Evolutionary conservation across 92 coral and sea anemone species (phyloP).

Genomic region (Nematostella vectensis): DNA sequence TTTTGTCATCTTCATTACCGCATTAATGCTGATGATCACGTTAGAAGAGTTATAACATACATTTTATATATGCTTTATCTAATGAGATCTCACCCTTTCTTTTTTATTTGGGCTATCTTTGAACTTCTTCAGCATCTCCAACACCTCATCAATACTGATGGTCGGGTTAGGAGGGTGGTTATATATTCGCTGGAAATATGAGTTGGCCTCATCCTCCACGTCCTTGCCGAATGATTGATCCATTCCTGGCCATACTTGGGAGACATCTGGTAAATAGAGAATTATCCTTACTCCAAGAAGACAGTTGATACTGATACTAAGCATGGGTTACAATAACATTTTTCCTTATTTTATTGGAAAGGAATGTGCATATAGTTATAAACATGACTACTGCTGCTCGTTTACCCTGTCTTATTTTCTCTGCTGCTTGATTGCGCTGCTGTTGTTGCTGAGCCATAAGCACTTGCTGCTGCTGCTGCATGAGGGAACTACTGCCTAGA

Average conservation of each 20-base stretch:
- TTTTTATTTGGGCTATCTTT: conserved; percentile 85
- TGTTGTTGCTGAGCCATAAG: conserved; percentile 44
- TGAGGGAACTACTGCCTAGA: conserved; percentile 46
- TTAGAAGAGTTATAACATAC: too few species aligned
- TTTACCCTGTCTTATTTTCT: conserved; percentile 74
- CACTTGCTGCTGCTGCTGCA: conserved; percentile 58
- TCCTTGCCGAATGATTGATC: conserved; percentile 91
- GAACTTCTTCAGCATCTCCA: conserved; percentile 93
- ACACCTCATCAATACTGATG: conserved; percentile 91
- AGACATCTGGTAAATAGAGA: conserved; percentile 49
- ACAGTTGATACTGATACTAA: neutral
- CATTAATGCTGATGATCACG: too few species aligned
- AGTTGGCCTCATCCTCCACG: conserved; percentile 96
- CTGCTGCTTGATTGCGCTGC: conserved; percentile 50
- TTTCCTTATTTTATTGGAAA: too few species aligned
- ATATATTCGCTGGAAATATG: conserved; percentile 93
- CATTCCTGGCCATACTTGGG: conserved; percentile 98
- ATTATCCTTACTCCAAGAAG: conserved; percentile 16
- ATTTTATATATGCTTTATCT: too few species aligned
- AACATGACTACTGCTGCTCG: neutral
- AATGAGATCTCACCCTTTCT: conserved; percentile 82
- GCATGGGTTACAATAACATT: too few species aligned
- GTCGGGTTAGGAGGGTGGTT: conserved; percentile 98
- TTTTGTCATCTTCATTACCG: too few species aligned
- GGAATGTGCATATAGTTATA: too few species aligned